Base-by-base conservation (phyloP, 2,888 invertebrate genomes). In the Orthosia cruda region DNA sequence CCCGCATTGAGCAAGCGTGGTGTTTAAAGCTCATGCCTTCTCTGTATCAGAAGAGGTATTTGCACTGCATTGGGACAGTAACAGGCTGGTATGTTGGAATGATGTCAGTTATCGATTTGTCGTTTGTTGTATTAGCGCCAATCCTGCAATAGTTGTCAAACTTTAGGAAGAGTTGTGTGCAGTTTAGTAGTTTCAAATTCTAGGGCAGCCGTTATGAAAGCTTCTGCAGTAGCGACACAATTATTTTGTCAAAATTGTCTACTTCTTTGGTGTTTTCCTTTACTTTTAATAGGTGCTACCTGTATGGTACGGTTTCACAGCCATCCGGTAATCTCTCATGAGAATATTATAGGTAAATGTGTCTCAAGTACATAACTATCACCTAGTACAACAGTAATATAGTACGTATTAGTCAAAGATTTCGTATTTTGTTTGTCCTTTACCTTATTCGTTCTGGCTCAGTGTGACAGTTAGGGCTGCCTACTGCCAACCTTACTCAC, bases 381-480 rank as follows among this genome's bases (percentile, higher is more conserved):
- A 54, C n/a, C 54, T 54, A 3, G 20, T 54, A 12, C 1, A 54
- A 4, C 2, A 54, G 13, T 20, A 20, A 20, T 54, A 20, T 54
- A 54, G 54, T 54, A 57, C 11, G 9, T 49, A 50, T 67, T 63
- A 47, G 18, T 75, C 18, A 63, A 47, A 12, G 32, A 20, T 65
- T 57, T 71, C 57, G 45, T 58, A 67, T 55, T 63, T 75, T 50
- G 69, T 66, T 75, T 80, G 65, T 54, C 40, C 26, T 16, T 54
- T 59, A 61, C 72, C 61, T 64, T 79, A 65, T 72, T 74, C 47
- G 81, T 61, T 52, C 32, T 50, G 13, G 50, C 59, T 26, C 52
- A 59, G 50, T 59, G 66, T 54, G 67, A 68, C 82, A 67, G 79
- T 71, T 63, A 78, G 77, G 58, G 63, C 80, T 78, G 13, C 64